Evolutionary conservation across 2,113 vertebrate genomes (phyloP).

Genomic region (Uria aalge): DNA sequence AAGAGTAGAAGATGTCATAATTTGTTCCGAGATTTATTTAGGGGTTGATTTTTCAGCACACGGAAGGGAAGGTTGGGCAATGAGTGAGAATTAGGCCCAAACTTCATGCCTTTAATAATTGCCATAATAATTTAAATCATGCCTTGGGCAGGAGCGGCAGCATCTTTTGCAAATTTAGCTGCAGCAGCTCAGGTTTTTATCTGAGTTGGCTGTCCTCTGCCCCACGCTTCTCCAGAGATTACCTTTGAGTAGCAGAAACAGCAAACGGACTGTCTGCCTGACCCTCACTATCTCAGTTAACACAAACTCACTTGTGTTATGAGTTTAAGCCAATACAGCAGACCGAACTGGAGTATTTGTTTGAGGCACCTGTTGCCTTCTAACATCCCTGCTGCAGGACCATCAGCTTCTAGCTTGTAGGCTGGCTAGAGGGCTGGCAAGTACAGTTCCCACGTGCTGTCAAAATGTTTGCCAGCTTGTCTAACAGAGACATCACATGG

Average conservation of each 20-base stretch:
- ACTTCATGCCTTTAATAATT: neutral
- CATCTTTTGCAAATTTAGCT: neutral
- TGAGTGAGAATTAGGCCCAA: neutral
- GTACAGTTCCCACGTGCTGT: neutral
- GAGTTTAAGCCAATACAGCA: neutral
- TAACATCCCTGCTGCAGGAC: neutral
- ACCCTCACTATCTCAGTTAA: neutral
- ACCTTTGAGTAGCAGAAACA: neutral
- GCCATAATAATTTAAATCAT: neutral
- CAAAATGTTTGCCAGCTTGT: neutral
- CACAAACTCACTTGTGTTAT: neutral
- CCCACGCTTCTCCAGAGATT: neutral
- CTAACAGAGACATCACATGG: neutral
- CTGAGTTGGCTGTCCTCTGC: neutral
- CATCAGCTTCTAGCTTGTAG: neutral
- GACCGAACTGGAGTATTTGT: too few species aligned
- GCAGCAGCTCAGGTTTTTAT: neutral
- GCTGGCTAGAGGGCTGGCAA: neutral
- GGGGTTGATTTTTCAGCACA: neutral
- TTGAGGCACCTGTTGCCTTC: neutral
- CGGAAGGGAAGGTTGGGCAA: neutral
- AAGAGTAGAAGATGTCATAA: neutral
- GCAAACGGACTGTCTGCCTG: neutral
- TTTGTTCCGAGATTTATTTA: neutral
- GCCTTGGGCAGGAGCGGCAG: neutral